Conservation (phyloP, 1,140 invertebrate genomes). For the Hylaeus anthracinus region DNA sequence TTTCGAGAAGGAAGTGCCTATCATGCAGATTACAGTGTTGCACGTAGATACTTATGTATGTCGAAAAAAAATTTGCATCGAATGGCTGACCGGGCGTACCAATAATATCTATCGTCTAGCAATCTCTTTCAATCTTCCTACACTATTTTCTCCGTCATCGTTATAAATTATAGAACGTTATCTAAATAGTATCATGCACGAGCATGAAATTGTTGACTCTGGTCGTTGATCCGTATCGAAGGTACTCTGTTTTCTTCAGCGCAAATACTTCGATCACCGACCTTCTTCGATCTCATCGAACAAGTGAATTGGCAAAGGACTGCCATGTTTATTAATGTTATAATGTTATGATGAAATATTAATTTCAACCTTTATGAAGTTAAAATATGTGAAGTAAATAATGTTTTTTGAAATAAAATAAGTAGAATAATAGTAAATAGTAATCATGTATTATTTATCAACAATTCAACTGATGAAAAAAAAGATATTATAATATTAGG, state of each 20-base stretch:
- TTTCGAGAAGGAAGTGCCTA: conserved; percentile 22
- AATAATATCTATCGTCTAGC: conserved; percentile 29
- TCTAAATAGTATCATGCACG: conserved; percentile 18
- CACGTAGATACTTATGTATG: conserved; percentile 5
- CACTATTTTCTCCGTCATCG: conserved; percentile 16
- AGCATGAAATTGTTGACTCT: background rate
- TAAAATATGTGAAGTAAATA: no score
- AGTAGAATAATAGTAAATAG: no score
- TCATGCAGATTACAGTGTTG: conserved; percentile 20
- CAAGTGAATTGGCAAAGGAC: background rate
- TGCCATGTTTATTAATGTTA: no score
- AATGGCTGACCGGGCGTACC: conserved; percentile 15
- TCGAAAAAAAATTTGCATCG: conserved; percentile 29
- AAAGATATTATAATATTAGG: no score
- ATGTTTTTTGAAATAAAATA: no score
- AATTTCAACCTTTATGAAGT: no score
- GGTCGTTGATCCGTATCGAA: background rate
- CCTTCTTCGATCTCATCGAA: background rate
- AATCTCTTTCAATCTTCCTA: conserved; percentile 36
- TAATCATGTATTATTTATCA: no score
- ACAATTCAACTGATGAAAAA: no score
- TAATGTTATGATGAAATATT: no score
- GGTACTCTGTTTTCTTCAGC: background rate
- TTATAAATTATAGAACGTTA: conserved; percentile 35
- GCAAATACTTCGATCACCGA: background rate